phyloP scores from a whole-genome alignment of 2,888 invertebrate species.

The Epistrophe grossulariae region DNA sequence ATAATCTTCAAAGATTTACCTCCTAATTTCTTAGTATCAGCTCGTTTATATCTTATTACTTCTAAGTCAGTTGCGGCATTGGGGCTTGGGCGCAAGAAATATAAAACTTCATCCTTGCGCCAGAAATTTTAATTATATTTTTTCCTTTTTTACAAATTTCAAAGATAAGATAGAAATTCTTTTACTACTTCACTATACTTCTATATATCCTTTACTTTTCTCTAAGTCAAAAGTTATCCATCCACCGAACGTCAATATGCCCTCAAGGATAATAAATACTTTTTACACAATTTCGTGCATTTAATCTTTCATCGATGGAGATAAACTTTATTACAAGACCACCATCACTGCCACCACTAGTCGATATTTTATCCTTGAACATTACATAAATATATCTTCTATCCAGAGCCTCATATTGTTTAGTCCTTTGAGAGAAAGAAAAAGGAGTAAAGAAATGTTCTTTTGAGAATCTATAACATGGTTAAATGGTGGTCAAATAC shows the following conservation, averaged over 20 bases:
- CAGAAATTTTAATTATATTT: slow-evolving; percentile 73
- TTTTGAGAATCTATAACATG: slow-evolving; percentile 41
- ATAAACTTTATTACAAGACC: slow-evolving; percentile 52
- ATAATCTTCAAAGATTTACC: slow-evolving; percentile 50
- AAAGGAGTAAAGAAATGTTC: slow-evolving; percentile 28
- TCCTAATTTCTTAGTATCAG: slow-evolving; percentile 32
- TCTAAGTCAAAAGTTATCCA: slow-evolving; percentile 52
- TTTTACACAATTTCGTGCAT: slow-evolving; percentile 57
- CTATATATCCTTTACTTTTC: not conserved
- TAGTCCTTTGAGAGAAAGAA: slow-evolving; percentile 22
- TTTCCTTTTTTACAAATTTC: slow-evolving; percentile 25
- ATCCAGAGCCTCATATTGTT: slow-evolving; percentile 1
- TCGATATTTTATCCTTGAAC: slow-evolving; percentile 15
- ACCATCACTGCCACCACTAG: not conserved
- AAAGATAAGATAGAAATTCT: slow-evolving; percentile 28
- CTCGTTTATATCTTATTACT: slow-evolving; percentile 20
- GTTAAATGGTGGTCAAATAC: slow-evolving; percentile 63
- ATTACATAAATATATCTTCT: not conserved
- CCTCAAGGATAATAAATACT: slow-evolving; percentile 72
- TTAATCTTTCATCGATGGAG: slow-evolving; percentile 67
- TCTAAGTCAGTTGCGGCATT: slow-evolving; percentile 29
- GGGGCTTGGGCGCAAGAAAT: not conserved
- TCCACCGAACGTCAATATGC: slow-evolving; percentile 62
- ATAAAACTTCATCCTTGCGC: slow-evolving; percentile 61
- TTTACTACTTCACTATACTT: not conserved